These are phyloP conservation scores for Tetranychus truncatus DNA, from an alignment of 2,888 invertebrate genomes.

Conservation along the genomic window DNA sequence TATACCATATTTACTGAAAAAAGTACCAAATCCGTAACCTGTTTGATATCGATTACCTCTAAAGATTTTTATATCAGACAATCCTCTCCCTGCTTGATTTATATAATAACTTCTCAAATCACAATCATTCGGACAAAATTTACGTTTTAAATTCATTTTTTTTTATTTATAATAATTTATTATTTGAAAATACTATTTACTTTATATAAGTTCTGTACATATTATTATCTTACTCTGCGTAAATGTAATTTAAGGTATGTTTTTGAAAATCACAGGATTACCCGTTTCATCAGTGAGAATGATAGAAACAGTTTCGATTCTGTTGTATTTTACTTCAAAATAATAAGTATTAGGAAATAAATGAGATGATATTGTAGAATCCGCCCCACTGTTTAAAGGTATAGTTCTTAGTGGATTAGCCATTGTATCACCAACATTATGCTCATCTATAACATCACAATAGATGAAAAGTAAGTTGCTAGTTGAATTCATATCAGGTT, in stretches of 20 bases:
- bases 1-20: not conserved
- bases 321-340: not conserved
- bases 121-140: not conserved
- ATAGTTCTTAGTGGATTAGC: not conserved
- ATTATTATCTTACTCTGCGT: not conserved
- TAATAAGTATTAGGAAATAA: not conserved
- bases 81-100: not conserved
- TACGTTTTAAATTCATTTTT: not conserved
- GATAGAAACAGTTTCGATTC: not conserved
- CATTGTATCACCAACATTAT: not conserved
- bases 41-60: not conserved
- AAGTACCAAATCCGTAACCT: not conserved
- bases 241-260: not conserved
- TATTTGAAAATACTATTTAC: not conserved
- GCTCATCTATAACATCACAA: not conserved
- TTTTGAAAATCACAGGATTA: not conserved
- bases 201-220: not conserved
- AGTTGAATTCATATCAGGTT: not conserved
- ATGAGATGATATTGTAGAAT: not conserved
- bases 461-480: not conserved
- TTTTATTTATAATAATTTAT: not conserved
- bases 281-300: not conserved
- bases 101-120: not conserved
- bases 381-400: not conserved
- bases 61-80: not conserved